phyloP scores from a whole-genome alignment of 2,113 vertebrate genomes.

The Oncorhynchus gorbuscha region DNA sequence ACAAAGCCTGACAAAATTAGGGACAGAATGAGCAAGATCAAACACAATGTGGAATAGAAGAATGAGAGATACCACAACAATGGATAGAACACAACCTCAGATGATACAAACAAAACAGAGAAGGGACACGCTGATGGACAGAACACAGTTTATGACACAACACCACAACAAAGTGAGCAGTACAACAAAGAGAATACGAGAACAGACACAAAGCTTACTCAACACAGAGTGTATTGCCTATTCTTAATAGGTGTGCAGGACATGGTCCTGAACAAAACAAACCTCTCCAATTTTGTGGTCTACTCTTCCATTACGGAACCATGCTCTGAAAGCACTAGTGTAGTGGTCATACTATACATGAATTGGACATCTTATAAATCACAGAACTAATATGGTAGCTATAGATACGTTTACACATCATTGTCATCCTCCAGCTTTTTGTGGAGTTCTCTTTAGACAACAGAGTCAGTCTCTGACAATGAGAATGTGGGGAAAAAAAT shows the following conservation, averaged over 20 bases:
- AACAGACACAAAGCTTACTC: constrained; percentile 23
- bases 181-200: constrained; percentile 32
- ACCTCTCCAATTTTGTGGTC: constrained; percentile 31
- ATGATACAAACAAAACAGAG: constrained; percentile 35
- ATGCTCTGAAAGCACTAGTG: too few relatives aligned
- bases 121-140: constrained; percentile 32
- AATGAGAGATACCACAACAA: background rate
- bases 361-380: constrained; percentile 11
- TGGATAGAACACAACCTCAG: constrained; percentile 30
- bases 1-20: constrained; percentile 45
- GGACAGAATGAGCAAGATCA: constrained; percentile 34
- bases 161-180: constrained; percentile 45
- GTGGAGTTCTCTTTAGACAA: constrained; percentile 9
- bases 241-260: constrained; percentile 45
- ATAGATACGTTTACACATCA: too few relatives aligned
- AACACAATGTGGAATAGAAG: background rate
- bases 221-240: constrained; percentile 32
- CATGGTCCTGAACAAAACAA: constrained; percentile 47
- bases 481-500: too few relatives aligned
- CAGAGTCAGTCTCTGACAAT: constrained; percentile 30
- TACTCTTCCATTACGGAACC: constrained; percentile 38
- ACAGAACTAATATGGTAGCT: background rate
- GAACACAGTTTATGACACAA: constrained; percentile 44
- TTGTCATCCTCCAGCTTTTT: background rate
- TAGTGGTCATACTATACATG: background rate